These are phyloP conservation scores for Dolichallabes microphthalmus DNA, from an alignment of 2,113 vertebrate species.

Conservation along the genomic window DNA sequence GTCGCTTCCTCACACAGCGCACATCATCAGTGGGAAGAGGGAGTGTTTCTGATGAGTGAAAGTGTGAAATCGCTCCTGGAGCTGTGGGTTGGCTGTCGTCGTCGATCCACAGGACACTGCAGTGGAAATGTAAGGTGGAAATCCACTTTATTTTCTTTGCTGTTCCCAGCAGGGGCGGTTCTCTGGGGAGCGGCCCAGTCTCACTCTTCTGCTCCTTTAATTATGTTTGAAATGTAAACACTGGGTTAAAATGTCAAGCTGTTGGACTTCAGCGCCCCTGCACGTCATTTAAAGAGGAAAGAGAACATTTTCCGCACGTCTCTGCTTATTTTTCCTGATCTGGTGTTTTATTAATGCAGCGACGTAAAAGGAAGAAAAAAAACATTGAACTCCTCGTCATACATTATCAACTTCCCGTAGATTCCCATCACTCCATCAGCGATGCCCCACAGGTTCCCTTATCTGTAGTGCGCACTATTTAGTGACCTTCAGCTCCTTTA, in stretches of 20 bases:
- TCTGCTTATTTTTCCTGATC: conserved; percentile 37
- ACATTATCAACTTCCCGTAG: conserved; percentile 47
- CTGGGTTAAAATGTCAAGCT: neutral
- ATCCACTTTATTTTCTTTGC: neutral
- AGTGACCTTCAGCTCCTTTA: neutral
- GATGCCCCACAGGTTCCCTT: neutral
- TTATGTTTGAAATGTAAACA: neutral
- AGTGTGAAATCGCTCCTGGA: neutral
- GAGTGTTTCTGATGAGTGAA: neutral
- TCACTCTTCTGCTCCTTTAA: neutral
- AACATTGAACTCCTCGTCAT: conserved; percentile 36
- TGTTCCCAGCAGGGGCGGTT: neutral
- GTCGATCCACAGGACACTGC: neutral
- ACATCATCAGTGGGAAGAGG: neutral
- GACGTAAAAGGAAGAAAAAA: conserved; percentile 42
- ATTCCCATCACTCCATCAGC: neutral
- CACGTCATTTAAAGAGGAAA: neutral
- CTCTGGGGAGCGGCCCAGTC: neutral
- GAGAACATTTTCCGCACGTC: conserved; percentile 49
- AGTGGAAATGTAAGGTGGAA: neutral
- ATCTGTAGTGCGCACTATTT: neutral
- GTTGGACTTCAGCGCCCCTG: neutral
- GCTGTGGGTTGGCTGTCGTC: neutral
- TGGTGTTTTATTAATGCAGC: conserved; percentile 50
- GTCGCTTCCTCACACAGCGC: neutral